phyloP scores from a whole-genome alignment of 2,888 invertebrate species.

The Pyrgus malvae region DNA sequence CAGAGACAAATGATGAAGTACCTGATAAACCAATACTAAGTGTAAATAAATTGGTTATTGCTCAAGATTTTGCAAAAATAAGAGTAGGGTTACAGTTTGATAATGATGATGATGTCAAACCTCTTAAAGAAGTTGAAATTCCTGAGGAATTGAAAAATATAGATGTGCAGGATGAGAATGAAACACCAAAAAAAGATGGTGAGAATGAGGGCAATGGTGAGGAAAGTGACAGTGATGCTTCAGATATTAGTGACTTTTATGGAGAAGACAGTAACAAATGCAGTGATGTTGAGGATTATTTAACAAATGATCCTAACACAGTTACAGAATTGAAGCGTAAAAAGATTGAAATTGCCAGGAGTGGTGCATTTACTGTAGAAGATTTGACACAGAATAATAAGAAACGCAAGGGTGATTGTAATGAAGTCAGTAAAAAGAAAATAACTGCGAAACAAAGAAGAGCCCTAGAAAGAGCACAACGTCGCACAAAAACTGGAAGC shows the following conservation, averaged over 20 bases:
- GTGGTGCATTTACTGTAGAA: conserved; percentile 80
- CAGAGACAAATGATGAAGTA: conserved; percentile 44
- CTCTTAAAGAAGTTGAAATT: conserved; percentile 76
- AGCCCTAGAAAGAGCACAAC: conserved; percentile 87
- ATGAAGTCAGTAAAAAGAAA: conserved; percentile 53
- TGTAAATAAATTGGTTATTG: conserved; percentile 77
- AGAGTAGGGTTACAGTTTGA: conserved; percentile 87
- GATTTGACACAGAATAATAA: conserved; percentile 66
- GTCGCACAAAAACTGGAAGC: conserved; percentile 91
- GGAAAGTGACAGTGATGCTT: conserved; percentile 72
- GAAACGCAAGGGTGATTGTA: conserved; percentile 49
- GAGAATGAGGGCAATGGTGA: conserved; percentile 45
- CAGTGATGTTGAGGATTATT: conserved; percentile 76
- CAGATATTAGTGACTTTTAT: conserved; percentile 85
- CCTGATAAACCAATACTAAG: conserved; percentile 56
- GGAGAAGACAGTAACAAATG: conserved; percentile 84
- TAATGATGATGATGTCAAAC: conserved; percentile 83
- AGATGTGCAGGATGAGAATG: conserved; percentile 59
- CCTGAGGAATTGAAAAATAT: conserved; percentile 70
- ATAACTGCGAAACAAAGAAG: conserved; percentile 90
- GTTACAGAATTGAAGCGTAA: conserved; percentile 70
- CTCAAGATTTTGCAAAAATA: conserved; percentile 93
- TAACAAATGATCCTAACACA: conserved; percentile 70
- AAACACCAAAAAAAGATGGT: conserved; percentile 45
- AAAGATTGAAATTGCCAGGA: conserved; percentile 71